These are phyloP conservation scores for Podarcis raffonei DNA, from an alignment of 2,113 vertebrate species.

Conservation along the genomic window DNA sequence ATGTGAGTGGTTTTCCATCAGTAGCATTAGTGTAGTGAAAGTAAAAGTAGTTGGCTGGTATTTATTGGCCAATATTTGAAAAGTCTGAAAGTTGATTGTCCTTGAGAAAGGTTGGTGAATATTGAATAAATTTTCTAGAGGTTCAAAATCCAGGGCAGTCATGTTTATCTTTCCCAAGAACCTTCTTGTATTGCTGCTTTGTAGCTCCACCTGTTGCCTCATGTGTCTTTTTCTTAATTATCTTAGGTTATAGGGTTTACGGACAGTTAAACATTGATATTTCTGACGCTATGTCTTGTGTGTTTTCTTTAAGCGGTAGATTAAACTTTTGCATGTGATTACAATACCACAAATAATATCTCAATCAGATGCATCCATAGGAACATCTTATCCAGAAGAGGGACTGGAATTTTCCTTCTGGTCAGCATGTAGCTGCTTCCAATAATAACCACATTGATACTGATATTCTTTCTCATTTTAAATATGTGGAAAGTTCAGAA, in stretches of 20 bases:
- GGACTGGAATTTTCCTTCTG: neutral
- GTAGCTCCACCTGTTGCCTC: neutral
- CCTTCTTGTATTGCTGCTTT: neutral
- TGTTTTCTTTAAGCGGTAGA: neutral
- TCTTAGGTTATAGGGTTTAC: neutral
- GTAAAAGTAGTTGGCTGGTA: neutral
- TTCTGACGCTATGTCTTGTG: neutral
- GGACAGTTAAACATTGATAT: neutral
- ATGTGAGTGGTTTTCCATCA: neutral
- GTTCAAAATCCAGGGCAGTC: neutral
- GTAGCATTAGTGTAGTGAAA: neutral
- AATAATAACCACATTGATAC: neutral
- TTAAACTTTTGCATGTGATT: neutral
- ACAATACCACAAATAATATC: neutral
- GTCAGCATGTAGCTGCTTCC: neutral
- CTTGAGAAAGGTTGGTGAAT: neutral
- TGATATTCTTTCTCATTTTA: neutral
- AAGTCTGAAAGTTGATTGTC: neutral
- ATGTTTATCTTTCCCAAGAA: neutral
- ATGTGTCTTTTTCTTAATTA: neutral
- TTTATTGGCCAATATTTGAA: fast-evolving
- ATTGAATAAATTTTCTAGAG: neutral
- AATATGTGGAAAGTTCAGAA: constrained; percentile 18
- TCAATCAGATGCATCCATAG: neutral
- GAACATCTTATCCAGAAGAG: neutral